Base-by-base conservation (phyloP, 53 echinoderm and acorn worm species). In the Astropecten irregularis region DNA sequence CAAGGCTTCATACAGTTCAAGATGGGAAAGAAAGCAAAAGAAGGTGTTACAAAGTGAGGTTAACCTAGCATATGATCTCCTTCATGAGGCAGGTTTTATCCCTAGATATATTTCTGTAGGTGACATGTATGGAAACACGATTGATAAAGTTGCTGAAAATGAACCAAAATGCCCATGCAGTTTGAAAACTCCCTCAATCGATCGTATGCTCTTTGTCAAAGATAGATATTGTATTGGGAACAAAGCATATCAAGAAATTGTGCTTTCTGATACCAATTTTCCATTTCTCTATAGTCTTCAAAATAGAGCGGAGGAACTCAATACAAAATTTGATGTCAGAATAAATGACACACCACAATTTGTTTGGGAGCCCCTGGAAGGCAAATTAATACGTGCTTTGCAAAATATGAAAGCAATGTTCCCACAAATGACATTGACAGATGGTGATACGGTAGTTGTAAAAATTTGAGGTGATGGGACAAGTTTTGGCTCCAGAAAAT, bases 131-230 rank as follows among this genome's bases (percentile, higher is more conserved):
- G 71, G 71, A 71, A 71, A 71, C 29, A 71, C n/a, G n/a, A n/a
- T 9, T 31, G 50, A 48, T 31, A n/a, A 71, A 22, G 1, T 71
- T 0, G 49, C 9, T 1, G 16, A 14, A 40, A 26, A 48, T 22
- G 50, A 25, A 11, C 26, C 32, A 9, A 23, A 2, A 42, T 8
- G 42, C 6, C 42, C 42, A 42, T 18, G 40, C 26, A 23, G 42
- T 39, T 16, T n/a, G 1, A 68, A 40, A 21, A 39, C 33, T 33
- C 40, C 42, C 0, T 30, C 34, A 26, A 26, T 79, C n/a, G 81
- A 79, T 22, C 39, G 26, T 28, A 39, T 79, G 62, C 62, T 83
- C 31, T 68, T 49, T 83, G 33, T 68, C 2, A 68, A 83, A 54
- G 68, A 83, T 39, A 30, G 31, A 32, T 26, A 68, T 22, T 37